Evolutionary conservation across 2,797 vertebrate genomes (phyloP), one percentile per base, ranked within the genome.

Genomic region (Sebastiscus albofasciatus): DNA sequence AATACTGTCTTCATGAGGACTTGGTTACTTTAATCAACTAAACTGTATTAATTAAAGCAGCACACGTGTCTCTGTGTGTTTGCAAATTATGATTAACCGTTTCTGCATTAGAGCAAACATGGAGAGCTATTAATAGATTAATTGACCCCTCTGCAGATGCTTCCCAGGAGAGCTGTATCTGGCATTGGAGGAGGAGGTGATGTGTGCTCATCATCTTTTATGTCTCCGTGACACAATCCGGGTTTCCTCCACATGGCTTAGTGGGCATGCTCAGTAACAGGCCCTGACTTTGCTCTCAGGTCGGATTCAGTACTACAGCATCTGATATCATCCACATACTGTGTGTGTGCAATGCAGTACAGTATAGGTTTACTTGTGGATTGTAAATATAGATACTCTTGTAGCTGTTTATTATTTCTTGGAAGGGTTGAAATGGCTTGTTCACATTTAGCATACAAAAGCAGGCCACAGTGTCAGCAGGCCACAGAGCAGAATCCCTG

Each of bases 131-230:
- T 65, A 61, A 74, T 72, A 49, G 55, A 67, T 80, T 69, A 10
- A 76, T 42, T 84, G 75, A 76, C 13, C 49, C 5, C 56, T 78
- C 58, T 67, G 56, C 71, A 58, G 65, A 79, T 82, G 52, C 22
- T 83, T 65, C 55, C 36, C 52, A 33, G 10, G 72, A 6, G 55
- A 70, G 64, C 42, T 13, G 3, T 76, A 60, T 52, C 24, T 72
- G 31, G 31, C 24, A 74, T 3, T 11, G 36, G 56, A 67, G 59
- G 36, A 79, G 52, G 55, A 67, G 36, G 42, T 24, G 2, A 67
- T 72, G 68, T 72, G 67, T 80, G 24, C 70, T 86, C 20, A 67
- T 33, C 26, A 67, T 82, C 22, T 56, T 56, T 71, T 29, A 59
- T 58, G 36, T 72, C 55, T 72, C 29, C 14, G 49, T 79, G 71